A percentile compares a stretch with the other conserved stretches of the same genome.
phyloP scores from a whole-genome alignment of 2,113 vertebrate genomes.

The Syngnathoides biaculeatus region DNA sequence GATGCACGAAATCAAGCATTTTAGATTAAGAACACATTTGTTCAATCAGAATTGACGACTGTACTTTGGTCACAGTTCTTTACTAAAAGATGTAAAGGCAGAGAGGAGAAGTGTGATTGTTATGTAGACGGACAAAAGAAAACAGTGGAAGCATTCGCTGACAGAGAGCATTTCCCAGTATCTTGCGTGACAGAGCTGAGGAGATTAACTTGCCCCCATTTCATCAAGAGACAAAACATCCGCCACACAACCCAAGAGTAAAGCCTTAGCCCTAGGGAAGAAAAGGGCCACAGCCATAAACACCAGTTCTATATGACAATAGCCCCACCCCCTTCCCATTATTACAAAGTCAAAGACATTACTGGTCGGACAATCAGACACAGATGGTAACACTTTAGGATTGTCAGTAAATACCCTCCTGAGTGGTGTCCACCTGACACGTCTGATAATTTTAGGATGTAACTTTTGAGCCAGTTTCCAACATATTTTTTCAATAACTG shows the following conservation, averaged over 20 bases:
- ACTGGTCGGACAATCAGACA: conserved; percentile 22
- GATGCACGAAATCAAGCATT: conserved; percentile 5
- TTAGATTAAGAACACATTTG: conserved; percentile 10
- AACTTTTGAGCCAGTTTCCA: conserved; percentile 1
- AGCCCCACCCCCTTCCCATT: conserved; percentile 20
- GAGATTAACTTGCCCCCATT: conserved; percentile 72
- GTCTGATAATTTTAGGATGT: not conserved
- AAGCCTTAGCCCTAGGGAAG: conserved; percentile 54
- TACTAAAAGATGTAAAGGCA: conserved; percentile 3
- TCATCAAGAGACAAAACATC: conserved; percentile 67
- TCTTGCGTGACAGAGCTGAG: conserved; percentile 66
- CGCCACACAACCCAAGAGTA: conserved; percentile 59
- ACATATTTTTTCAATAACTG: not conserved
- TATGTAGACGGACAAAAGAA: conserved; percentile 48
- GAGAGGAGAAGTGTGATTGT: not conserved
- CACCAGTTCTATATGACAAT: conserved; percentile 53
- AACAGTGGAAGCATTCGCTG: conserved; percentile 34
- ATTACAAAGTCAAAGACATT: conserved; percentile 38
- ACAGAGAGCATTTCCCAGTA: conserved; percentile 41
- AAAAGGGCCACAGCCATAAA: conserved; percentile 44
- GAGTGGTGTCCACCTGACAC: conserved; percentile 8
- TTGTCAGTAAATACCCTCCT: conserved; percentile 27
- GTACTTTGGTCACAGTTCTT: not conserved
- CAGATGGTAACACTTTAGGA: conserved; percentile 20
- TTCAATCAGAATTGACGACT: conserved; percentile 18